Conservation (phyloP, 2,797 vertebrate species). For the Myotis planiceps region DNA sequence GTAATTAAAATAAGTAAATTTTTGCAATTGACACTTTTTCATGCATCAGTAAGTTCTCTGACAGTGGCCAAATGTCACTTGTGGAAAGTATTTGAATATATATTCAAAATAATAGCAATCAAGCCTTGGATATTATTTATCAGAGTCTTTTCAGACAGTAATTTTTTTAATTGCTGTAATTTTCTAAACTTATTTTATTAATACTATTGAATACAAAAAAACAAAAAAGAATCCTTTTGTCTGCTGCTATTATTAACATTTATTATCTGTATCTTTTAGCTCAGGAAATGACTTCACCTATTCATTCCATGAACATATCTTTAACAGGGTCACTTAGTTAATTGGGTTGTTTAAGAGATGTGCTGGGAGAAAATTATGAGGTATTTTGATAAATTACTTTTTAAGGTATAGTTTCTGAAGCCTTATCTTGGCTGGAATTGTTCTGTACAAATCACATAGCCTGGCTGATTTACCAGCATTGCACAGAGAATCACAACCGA, state of each 20-base stretch:
- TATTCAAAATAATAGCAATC: conserved; percentile 79
- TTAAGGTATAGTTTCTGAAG: conserved; percentile 79
- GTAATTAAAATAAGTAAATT: conserved; percentile 74
- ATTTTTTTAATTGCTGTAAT: conserved; percentile 77
- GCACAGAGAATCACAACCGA: conserved; percentile 64
- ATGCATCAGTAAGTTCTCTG: conserved; percentile 77
- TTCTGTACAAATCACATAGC: conserved; percentile 74
- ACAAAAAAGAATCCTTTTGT: conserved; percentile 81
- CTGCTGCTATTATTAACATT: conserved; percentile 88
- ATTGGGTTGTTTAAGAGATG: conserved; percentile 81
- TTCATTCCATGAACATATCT: conserved; percentile 82
- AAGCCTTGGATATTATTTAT: conserved; percentile 73
- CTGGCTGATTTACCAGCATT: conserved; percentile 67
- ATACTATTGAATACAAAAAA: conserved; percentile 79
- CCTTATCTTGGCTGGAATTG: conserved; percentile 74
- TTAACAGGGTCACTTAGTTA: conserved; percentile 84
- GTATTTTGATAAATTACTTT: conserved; percentile 80
- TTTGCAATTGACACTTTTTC: conserved; percentile 71
- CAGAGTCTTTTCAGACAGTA: conserved; percentile 67
- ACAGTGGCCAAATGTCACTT: conserved; percentile 84
- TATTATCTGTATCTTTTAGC: conserved; percentile 87
- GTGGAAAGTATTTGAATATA: conserved; percentile 76
- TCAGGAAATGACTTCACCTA: conserved; percentile 89
- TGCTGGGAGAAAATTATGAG: conserved; percentile 57
- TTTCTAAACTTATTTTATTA: conserved; percentile 85